Conservation (phyloP, 2,888 invertebrate species). For the Matsumyia berberina region DNA sequence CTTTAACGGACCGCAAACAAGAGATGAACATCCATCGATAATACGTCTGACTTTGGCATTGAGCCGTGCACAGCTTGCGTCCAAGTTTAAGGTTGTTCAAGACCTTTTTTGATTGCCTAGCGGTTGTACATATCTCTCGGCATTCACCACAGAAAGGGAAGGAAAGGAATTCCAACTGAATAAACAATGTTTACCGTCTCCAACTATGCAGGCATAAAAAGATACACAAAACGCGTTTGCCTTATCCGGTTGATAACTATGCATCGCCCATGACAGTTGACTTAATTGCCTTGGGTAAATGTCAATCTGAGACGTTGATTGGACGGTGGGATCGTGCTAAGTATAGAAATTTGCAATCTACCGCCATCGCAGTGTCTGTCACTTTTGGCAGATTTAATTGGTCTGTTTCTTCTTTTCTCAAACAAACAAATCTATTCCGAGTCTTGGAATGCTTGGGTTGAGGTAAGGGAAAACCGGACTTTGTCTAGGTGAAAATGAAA, state of each 20-base stretch:
- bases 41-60: conserved; percentile 56
- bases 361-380: background rate
- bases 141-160: conserved; percentile 7
- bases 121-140: conserved; percentile 2
- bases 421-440: no score
- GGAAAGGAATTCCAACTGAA: conserved; percentile 49
- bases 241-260: conserved; percentile 41
- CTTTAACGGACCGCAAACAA: conserved; percentile 51
- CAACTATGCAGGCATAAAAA: conserved; percentile 12
- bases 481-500: conserved; percentile 42
- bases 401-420: conserved; percentile 4
- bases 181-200: conserved; percentile 24
- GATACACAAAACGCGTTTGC: conserved; percentile 9
- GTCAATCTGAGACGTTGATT: conserved; percentile 23
- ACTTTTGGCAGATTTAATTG: conserved; percentile 60
- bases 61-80: conserved; percentile 38
- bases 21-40: conserved; percentile 65
- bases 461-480: conserved; percentile 50
- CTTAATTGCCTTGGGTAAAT: conserved; percentile 38
- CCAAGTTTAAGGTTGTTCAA: conserved; percentile 72
- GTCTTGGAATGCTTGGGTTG: conserved; percentile 17
- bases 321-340: conserved; percentile 34
- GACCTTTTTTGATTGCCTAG: conserved; percentile 46
- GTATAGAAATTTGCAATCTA: conserved; percentile 29
- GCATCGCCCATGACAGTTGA: conserved; percentile 36